Conservation (phyloP, 1,140 invertebrate genomes). For the Trialeurodes vaporariorum region DNA sequence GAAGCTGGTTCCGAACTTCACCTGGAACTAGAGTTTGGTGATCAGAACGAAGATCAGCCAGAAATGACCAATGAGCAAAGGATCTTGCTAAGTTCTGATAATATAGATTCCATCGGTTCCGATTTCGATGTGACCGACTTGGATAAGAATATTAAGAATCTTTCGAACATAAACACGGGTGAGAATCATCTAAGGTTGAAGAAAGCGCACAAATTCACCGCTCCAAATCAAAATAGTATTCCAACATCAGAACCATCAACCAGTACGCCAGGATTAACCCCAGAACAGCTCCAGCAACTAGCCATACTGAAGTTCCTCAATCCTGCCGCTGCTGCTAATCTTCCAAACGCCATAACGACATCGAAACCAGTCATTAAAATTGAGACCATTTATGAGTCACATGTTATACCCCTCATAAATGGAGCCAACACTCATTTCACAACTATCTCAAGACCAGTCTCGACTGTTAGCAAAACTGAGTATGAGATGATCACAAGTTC, state of each 20-base stretch:
- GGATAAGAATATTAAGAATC: constrained; percentile 44
- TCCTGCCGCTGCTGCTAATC: constrained; percentile 44
- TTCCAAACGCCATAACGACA: constrained; percentile 53
- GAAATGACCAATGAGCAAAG: constrained; percentile 41
- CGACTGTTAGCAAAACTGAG: constrained; percentile 60
- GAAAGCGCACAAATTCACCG: constrained; percentile 37
- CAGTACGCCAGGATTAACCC: constrained; percentile 42
- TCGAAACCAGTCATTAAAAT: constrained; percentile 59
- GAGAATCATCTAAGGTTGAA: constrained; percentile 43
- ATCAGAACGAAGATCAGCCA: constrained; percentile 54
- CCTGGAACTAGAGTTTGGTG: constrained; percentile 68
- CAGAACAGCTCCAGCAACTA: constrained; percentile 61
- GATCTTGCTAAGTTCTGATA: constrained; percentile 45
- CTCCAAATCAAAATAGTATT: background rate
- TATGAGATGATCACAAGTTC: constrained; percentile 61
- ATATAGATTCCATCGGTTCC: constrained; percentile 51
- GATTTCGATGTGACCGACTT: constrained; percentile 55
- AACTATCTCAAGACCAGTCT: constrained; percentile 60
- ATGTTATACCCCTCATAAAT: constrained; percentile 62
- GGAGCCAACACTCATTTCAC: constrained; percentile 58
- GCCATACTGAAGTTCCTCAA: constrained; percentile 57
- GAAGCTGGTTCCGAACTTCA: constrained; percentile 79
- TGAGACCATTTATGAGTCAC: constrained; percentile 67
- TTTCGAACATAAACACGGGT: too few species aligned
- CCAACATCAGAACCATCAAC: constrained; percentile 31